Conservation (phyloP, 2,113 vertebrate genomes). For the Dunckerocampus dactyliophorus region DNA sequence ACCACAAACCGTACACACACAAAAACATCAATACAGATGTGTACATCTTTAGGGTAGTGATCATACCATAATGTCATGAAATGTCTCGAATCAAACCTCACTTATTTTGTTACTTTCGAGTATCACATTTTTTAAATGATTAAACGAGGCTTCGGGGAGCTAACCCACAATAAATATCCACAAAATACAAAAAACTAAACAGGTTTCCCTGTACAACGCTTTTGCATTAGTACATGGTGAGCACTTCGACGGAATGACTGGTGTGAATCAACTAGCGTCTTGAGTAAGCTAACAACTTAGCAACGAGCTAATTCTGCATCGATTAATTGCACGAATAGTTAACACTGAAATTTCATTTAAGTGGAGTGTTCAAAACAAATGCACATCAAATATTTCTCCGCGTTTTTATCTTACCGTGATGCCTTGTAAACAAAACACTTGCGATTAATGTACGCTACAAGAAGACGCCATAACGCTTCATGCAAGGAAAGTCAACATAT, state of each 20-base stretch:
- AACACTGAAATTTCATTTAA: neutral
- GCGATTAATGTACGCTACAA: constrained; percentile 59
- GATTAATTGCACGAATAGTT: neutral
- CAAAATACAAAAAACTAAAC: neutral
- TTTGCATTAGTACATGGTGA: neutral
- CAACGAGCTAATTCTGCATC: neutral
- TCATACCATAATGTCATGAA: too few relatives aligned
- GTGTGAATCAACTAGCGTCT: constrained; percentile 10
- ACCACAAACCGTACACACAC: too few relatives aligned
- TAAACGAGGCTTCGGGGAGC: too few relatives aligned
- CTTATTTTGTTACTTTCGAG: neutral
- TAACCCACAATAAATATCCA: neutral
- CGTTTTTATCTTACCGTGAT: constrained; percentile 28
- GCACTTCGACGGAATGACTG: constrained; percentile 7
- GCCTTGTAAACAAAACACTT: constrained; percentile 46
- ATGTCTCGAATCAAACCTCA: too few relatives aligned
- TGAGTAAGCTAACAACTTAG: constrained; percentile 31
- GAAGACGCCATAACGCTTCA: constrained; percentile 54
- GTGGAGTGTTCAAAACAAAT: neutral
- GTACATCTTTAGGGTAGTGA: too few relatives aligned
- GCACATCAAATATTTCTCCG: too few relatives aligned
- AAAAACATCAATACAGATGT: too few relatives aligned
- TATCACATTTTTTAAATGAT: neutral
- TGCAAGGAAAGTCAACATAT: constrained; percentile 10
- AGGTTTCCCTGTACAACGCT: neutral